These are phyloP conservation scores for Camptogramma bilineatum DNA, from an alignment of 2,888 invertebrate genomes.

Conservation along the genomic window DNA sequence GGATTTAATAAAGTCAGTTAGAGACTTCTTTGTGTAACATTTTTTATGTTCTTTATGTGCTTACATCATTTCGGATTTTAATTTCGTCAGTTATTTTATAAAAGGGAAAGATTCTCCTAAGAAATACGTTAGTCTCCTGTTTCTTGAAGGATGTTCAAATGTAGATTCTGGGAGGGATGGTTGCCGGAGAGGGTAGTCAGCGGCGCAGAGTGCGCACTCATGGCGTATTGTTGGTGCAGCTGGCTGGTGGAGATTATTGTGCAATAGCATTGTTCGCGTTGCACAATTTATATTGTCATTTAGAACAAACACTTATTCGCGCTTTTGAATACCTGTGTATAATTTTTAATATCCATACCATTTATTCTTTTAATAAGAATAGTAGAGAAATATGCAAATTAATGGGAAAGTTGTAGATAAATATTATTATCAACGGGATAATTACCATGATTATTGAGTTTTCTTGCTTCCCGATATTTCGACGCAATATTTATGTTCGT, in stretches of 20 bases:
- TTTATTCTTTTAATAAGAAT: too few species aligned
- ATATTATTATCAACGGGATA: too few species aligned
- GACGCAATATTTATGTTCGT: too few species aligned
- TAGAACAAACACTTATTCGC: neutral
- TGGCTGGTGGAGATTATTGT: neutral
- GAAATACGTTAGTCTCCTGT: neutral
- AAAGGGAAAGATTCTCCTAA: neutral
- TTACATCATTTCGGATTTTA: neutral
- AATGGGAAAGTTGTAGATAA: too few species aligned
- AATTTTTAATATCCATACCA: too few species aligned
- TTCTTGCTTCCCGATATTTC: too few species aligned
- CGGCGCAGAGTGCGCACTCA: neutral
- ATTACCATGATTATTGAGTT: too few species aligned
- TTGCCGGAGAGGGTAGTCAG: neutral
- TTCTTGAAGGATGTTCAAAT: neutral
- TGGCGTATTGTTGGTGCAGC: neutral
- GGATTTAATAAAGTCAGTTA: constrained; percentile 3
- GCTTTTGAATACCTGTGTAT: neutral
- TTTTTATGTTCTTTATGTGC: neutral
- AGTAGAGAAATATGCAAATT: too few species aligned
- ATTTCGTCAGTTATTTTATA: neutral
- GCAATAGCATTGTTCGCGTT: neutral
- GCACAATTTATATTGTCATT: neutral
- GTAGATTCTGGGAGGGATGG: too few species aligned
- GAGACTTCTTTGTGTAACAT: neutral